These are phyloP conservation scores for Lagopus muta DNA, from an alignment of 2,113 vertebrate genomes.

Conservation along the genomic window DNA sequence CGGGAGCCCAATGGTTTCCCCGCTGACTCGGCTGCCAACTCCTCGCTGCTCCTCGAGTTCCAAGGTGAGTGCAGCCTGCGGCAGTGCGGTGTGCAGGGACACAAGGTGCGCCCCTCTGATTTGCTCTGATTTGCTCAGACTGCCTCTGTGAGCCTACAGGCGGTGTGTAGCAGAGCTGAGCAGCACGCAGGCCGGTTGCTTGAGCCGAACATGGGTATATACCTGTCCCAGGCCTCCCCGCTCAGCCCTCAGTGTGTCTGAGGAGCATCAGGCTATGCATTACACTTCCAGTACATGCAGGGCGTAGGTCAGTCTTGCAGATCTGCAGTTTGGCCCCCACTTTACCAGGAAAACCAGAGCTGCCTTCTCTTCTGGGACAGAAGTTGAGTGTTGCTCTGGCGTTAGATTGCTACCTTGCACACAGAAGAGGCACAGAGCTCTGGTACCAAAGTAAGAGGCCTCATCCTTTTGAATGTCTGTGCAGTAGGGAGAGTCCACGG, in stretches of 20 bases:
- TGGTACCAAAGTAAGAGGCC: neutral
- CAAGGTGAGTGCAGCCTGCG: conserved; percentile 80
- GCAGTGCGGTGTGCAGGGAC: too few species aligned
- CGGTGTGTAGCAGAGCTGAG: neutral
- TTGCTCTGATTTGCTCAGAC: neutral
- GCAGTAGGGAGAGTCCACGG: neutral
- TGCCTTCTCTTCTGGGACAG: rapidly evolving
- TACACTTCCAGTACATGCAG: rapidly evolving
- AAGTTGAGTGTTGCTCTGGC: neutral
- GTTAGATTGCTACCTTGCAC: neutral
- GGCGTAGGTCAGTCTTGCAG: neutral
- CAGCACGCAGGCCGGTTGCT: rapidly evolving
- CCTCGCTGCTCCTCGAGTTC: conserved; percentile 92
- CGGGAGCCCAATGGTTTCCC: conserved; percentile 87
- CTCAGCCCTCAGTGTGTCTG: rapidly evolving
- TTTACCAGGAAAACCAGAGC: neutral
- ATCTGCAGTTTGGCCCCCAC: neutral
- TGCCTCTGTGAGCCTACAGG: rapidly evolving
- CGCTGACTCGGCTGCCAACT: conserved; percentile 86
- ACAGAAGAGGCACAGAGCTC: neutral
- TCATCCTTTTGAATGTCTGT: rapidly evolving
- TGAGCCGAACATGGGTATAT: rapidly evolving
- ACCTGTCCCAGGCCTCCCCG: rapidly evolving
- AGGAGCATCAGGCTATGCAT: rapidly evolving
- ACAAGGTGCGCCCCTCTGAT: neutral